phyloP scores from a whole-genome alignment of 1,140 invertebrate species.

The Capitella teleta region DNA sequence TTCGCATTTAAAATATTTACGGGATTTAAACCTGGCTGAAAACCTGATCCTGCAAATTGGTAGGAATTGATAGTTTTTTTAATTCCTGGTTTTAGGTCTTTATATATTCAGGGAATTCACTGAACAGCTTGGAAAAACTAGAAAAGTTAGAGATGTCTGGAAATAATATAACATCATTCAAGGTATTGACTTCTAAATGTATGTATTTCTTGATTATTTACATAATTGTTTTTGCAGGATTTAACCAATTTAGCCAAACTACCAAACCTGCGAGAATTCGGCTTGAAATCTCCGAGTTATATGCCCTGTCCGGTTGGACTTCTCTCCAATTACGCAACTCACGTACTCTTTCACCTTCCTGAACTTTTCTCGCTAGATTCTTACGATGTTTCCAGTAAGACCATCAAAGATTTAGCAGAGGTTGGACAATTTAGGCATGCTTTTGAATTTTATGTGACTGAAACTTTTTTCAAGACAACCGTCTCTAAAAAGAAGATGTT shows the following conservation, averaged over 20 bases:
- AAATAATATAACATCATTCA: conserved; percentile 32
- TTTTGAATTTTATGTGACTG: not conserved
- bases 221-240: conserved; percentile 21
- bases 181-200: conserved; percentile 18
- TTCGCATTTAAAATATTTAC: conserved; percentile 22
- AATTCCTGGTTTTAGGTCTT: not conserved
- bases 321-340: conserved; percentile 39
- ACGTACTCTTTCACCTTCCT: conserved; percentile 37
- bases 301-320: conserved; percentile 27
- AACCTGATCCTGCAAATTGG: conserved; percentile 39
- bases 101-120: conserved; percentile 25
- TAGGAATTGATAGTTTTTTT: conserved; percentile 11
- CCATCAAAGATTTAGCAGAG: conserved; percentile 33
- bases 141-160: conserved; percentile 36
- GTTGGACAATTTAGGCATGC: conserved; percentile 17
- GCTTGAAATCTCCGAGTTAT: conserved; percentile 36
- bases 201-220: not conserved
- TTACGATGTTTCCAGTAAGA: conserved; percentile 28
- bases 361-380: conserved; percentile 30
- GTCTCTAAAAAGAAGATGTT: conserved; percentile 42
- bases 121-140: conserved; percentile 24
- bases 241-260: conserved; percentile 31
- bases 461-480: conserved; percentile 25
- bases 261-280: conserved; percentile 22
- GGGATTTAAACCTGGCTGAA: conserved; percentile 37